Base-by-base conservation (phyloP, 2,113 vertebrate species). In the Vidua macroura region DNA sequence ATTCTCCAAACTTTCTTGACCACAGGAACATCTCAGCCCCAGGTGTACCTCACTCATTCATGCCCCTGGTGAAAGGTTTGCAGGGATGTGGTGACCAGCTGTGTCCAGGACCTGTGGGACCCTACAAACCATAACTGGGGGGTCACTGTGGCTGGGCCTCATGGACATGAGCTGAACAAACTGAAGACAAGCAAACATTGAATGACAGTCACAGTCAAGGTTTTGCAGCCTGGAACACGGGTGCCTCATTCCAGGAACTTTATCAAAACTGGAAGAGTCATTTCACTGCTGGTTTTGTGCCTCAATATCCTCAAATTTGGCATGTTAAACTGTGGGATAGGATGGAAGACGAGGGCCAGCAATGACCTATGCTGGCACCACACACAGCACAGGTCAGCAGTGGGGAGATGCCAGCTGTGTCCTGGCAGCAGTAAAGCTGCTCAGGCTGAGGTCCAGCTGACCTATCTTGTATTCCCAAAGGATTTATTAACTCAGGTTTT, bases 1-100 rank as follows among this genome's bases (percentile, higher is more conserved):
- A 68, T 9, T 48, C 75, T 68, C 28, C 37, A 53, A 9, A n/a
- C 10, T 63, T 91, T 88, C 37, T 70, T 15, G 31, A 27, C 37
- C 11, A 16, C 17, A 44, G 41, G n/a, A 56, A 56, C 5, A 13
- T 73, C 39, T 76, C 25, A 86, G 28, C 30, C 22, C 37, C 6
- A 23, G 2, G 2, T 37, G 16, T 13, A 37, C 24, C 20, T 80
- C 30, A 37, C 2, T 12, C 5, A 6, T 76, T 39, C 6, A 0
- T 49, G 53, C 4, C 7, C 27, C 23, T 30, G 11, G 18, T 55
- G 59, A 48, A 74, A 64, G 7, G 13, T 60, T 64, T 52, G 35
- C 24, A 82, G 73, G 19, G 33, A 39, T 7, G 7, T 60, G 59
- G 19, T 2, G 2, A 13, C 2, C 13, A 6, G 13, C 18, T 41